Conservation (phyloP, 1,140 invertebrate species). For the Phocides pigmalion region DNA sequence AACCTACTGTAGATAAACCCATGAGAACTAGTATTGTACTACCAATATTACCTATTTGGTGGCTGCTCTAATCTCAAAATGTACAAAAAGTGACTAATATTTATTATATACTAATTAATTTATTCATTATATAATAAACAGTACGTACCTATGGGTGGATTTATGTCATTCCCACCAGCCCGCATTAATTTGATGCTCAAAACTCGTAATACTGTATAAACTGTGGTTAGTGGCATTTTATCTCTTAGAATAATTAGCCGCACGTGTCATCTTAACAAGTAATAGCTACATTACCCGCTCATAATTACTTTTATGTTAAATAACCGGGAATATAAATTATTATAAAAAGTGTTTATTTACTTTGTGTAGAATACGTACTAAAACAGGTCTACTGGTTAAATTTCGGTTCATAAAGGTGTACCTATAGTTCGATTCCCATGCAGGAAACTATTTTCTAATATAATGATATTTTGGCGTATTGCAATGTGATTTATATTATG, state of each 20-base stretch:
- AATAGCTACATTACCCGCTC: constrained; percentile 7
- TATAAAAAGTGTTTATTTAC: background rate
- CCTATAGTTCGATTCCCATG: no score
- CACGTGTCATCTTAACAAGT: constrained; percentile 57
- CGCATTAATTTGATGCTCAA: constrained; percentile 48
- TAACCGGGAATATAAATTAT: background rate
- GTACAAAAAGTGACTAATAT: no score
- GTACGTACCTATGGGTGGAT: background rate
- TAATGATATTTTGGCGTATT: no score
- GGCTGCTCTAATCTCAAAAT: no score
- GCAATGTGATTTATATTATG: no score
- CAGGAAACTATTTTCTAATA: no score
- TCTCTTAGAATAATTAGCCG: constrained; percentile 51
- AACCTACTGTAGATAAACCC: no score
- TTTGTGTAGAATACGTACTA: no score
- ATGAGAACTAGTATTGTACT: no score
- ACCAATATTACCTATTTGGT: no score
- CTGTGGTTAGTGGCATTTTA: constrained; percentile 17
- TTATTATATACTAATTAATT: background rate
- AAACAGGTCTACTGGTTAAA: no score
- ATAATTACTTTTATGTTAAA: constrained; percentile 35
- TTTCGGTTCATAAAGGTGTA: no score
- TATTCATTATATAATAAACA: background rate
- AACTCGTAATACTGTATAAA: constrained; percentile 51
- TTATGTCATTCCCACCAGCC: constrained; percentile 35